Evolutionary conservation across 2,113 vertebrate genomes (phyloP), one percentile per base, ranked within the genome.

Genomic region (Siniperca chuatsi): DNA sequence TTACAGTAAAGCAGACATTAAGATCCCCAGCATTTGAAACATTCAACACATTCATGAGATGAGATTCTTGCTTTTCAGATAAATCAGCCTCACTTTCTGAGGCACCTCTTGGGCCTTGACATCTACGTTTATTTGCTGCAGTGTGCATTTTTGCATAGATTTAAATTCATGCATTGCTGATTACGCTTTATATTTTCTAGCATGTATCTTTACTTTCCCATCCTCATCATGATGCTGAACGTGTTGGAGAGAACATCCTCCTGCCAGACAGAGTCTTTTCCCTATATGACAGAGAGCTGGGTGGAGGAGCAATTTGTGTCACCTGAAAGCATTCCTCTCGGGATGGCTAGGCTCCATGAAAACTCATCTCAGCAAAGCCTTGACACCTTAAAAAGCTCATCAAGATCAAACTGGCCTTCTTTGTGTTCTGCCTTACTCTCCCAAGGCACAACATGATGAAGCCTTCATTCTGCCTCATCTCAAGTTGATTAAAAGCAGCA

Each of bases 241-340:
- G 87, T 85, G 79, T 72, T 55, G 77, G 87, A 58, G 88, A 90
- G 86, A 90, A 88, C 78, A 65, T 54, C 54, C 67, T 77, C 83
- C 75, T 87, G 72, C 70, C 88, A 89, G 84, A 90, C 91, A 92
- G 57, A 73, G 73, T 86, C 85, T 84, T 92, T 86, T 88, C 77
- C 62, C 68, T 92, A 90, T 87, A 90, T 95, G 94, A 95, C 94
- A 93, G 89, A 88, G 87, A 75, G 91, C 87, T 76, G 77, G 92
- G 92, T 88, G 87, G 85, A 93, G 90, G 89, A 93, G 94, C 94
- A 95, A 95, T 95, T 96, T 95, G 93, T 94, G 94, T 95, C 93
- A 95, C 92, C 93, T 95, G 94, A 95, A 95, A 94, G 92, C 92
- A 75, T 91, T 93, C 79, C 92, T 90, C 91, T 79, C 62, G 50